Conservation (phyloP, 2,113 vertebrate genomes). For the Tachycineta bicolor region DNA sequence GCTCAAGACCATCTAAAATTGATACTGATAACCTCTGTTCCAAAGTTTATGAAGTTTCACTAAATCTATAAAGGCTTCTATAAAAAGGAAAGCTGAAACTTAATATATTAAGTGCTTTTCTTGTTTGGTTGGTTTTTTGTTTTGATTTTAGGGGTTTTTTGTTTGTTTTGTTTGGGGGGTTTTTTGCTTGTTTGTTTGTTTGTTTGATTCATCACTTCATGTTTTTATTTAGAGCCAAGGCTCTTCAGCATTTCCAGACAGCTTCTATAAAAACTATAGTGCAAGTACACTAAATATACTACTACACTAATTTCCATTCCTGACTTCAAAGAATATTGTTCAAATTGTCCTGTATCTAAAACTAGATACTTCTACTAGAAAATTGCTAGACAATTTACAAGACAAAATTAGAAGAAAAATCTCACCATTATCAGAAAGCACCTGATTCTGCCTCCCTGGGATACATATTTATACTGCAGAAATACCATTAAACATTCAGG, state of each 20-base stretch:
- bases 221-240: not conserved
- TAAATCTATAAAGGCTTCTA: not conserved
- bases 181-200: not conserved
- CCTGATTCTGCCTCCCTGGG: not conserved
- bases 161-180: not conserved
- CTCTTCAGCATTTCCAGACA: not conserved
- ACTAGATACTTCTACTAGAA: not conserved
- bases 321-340: not conserved
- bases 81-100: not conserved
- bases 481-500: not conserved
- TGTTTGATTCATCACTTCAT: not conserved
- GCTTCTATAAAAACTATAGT: not conserved
- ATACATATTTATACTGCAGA: not conserved
- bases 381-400: not conserved
- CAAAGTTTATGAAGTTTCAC: not conserved
- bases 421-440: not conserved
- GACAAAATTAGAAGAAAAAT: not conserved
- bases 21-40: not conserved
- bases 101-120: not conserved
- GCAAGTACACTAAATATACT: not conserved
- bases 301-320: not conserved
- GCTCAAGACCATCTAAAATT: not conserved
- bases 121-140: not conserved
- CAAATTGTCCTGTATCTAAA: not conserved
- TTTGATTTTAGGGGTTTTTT: too few species aligned